These are phyloP conservation scores for Tor tambroides DNA, from an alignment of 2,113 vertebrate species.

Conservation along the genomic window DNA sequence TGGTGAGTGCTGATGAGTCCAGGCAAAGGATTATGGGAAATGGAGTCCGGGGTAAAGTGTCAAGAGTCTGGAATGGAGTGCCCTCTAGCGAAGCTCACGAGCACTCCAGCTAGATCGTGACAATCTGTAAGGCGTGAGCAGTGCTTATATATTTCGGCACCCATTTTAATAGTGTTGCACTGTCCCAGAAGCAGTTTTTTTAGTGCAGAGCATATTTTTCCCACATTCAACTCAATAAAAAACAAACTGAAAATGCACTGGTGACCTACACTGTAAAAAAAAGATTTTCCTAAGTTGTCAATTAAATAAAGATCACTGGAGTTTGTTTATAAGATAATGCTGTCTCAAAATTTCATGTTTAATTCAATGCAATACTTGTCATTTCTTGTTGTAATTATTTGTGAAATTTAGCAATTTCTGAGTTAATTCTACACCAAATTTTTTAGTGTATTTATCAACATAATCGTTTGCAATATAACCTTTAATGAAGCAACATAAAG, in stretches of 20 bases:
- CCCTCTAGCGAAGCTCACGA: too few species aligned
- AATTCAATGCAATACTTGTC: neutral
- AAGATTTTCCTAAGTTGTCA: neutral
- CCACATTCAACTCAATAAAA: neutral
- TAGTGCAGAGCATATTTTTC: neutral
- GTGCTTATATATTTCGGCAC: too few species aligned
- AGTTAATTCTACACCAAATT: neutral
- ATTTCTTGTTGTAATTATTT: neutral
- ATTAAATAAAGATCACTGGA: neutral
- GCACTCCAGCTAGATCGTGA: too few species aligned
- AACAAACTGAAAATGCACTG: neutral
- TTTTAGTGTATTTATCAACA: neutral
- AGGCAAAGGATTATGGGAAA: too few species aligned
- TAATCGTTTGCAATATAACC: neutral
- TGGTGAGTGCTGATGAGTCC: too few species aligned
- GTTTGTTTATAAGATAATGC: neutral
- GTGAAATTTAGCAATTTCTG: neutral
- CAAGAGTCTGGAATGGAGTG: too few species aligned
- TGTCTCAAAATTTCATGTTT: neutral
- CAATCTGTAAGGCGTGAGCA: too few species aligned
- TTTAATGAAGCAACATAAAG: neutral
- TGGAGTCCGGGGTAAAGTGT: too few species aligned
- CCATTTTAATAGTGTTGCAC: too few species aligned
- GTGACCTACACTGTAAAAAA: too few species aligned
- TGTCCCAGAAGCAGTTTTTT: neutral